Percentiles rank a stretch among this genome's conserved stretches.
phyloP scores from a whole-genome alignment of 2,113 vertebrate genomes.

The Asarcornis scutulata region DNA sequence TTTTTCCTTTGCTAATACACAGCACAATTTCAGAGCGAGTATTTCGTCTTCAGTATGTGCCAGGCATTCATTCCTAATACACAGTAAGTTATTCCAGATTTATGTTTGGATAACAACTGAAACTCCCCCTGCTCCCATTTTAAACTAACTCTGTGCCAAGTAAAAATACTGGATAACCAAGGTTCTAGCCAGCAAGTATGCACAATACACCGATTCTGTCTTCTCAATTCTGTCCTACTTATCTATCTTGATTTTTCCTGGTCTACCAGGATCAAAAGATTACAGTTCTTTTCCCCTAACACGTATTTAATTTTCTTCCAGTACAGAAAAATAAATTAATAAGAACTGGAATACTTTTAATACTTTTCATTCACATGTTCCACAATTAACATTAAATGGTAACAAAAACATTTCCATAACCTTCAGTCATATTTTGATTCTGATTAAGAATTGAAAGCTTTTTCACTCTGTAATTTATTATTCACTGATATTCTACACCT shows the following conservation, averaged over 20 bases:
- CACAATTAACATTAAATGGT: neutral
- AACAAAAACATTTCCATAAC: neutral
- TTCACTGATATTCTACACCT: neutral
- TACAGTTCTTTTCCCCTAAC: neutral
- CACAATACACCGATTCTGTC: slow-evolving; percentile 11
- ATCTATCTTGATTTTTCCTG: neutral
- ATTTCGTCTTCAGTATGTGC: slow-evolving; percentile 40
- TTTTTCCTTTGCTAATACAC: slow-evolving; percentile 61
- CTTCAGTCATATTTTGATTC: neutral
- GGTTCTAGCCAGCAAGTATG: slow-evolving; percentile 31
- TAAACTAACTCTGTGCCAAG: slow-evolving; percentile 38
- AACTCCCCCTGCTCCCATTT: slow-evolving; percentile 45
- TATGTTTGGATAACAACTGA: slow-evolving; percentile 57
- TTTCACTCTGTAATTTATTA: neutral
- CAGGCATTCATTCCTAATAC: slow-evolving; percentile 52
- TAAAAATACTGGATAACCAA: slow-evolving; percentile 33
- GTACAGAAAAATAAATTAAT: neutral
- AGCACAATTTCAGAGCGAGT: slow-evolving; percentile 33
- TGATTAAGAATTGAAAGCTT: neutral
- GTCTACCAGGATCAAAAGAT: neutral
- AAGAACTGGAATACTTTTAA: neutral
- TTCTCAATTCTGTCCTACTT: slow-evolving; percentile 1
- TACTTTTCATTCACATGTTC: neutral
- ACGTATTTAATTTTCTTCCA: neutral
- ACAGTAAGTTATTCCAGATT: slow-evolving; percentile 55